Base-by-base conservation (phyloP, 2,888 invertebrate species). In the Nemotelus pantherinus region DNA sequence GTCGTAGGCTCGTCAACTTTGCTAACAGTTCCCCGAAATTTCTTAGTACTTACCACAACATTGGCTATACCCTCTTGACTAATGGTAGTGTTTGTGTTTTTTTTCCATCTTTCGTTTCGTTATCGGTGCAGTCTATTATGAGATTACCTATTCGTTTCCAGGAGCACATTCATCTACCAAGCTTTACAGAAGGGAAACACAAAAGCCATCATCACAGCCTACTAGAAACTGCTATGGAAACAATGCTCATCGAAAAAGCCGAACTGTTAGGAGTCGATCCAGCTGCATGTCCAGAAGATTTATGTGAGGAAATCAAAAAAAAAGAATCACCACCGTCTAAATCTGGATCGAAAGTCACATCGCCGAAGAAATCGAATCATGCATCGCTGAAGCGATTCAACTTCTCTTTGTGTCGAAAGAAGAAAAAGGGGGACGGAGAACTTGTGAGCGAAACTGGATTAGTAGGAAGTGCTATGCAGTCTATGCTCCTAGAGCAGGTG, bases 401-500 rank as follows among this genome's bases (percentile, higher is more conserved):
- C 9, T 77, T 78, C 5, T 76, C 79, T 3, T 77, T 79, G 68
- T 71, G 86, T 79, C 70, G 86, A 79, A 78, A 79, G 44, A 79
- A 60, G 58, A 80, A 80, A 64, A 77, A 76, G 45, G 47, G 48
- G 3, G 47, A 79, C 39, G 45, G 64, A 25, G 74, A 76, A 10
- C 60, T 80, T 74, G 78, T 70, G 77, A n/a, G 80, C 81, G 84
- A 88, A 0, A 84, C 86, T 2, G 88, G 89, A 6, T 81, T 90
- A 67, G 82, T 90, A 64, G 88, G 89, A 75, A 89, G 89, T 41
- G 90, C 90, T 43, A 88, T 90, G 86, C 89, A 89, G 82, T 90
- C 89, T 60, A 90, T 90, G 77, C 85, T 90, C 7, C 87, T 90
- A 80, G 90, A 90, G 80, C 89, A 88, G 84, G 89, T 90, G 1